Percentiles rank a stretch among this genome's conserved stretches.
These are phyloP conservation scores for Acleris cristana DNA, from an alignment of 2,888 invertebrate species.

Conservation along the genomic window DNA sequence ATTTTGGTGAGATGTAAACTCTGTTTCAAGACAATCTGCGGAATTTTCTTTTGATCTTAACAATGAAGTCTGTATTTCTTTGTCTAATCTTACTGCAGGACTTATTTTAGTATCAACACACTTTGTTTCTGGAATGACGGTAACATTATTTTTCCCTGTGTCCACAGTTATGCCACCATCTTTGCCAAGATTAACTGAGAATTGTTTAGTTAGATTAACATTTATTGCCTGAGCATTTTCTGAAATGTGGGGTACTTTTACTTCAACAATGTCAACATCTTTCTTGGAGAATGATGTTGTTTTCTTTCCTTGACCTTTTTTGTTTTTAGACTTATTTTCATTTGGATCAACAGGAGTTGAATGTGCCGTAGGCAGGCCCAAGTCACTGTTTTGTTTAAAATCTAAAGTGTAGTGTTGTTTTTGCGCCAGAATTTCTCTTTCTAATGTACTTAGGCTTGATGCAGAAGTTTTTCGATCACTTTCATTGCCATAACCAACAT, in stretches of 20 bases:
- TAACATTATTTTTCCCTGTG: conserved; percentile 58
- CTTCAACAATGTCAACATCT: conserved; percentile 68
- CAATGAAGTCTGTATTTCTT: conserved; percentile 72
- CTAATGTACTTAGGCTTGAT: conserved; percentile 84
- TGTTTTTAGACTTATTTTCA: conserved; percentile 58
- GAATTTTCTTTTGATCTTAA: conserved; percentile 48
- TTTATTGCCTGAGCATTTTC: conserved; percentile 64
- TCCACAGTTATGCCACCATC: conserved; percentile 65
- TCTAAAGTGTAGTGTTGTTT: conserved; percentile 78
- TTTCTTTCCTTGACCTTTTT: conserved; percentile 62
- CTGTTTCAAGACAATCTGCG: conserved; percentile 40
- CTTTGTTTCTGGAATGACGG: conserved; percentile 59
- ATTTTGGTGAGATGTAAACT: conserved; percentile 47
- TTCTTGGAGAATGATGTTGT: conserved; percentile 69
- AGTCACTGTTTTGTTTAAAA: conserved; percentile 54
- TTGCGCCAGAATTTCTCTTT: conserved; percentile 81
- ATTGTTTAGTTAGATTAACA: conserved; percentile 76
- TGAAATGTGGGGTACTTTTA: conserved; percentile 63
- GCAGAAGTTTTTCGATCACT: conserved; percentile 78
- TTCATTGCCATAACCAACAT: conserved; percentile 90
- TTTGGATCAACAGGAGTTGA: conserved; percentile 77
- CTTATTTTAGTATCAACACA: conserved; percentile 46
- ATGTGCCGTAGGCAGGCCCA: conserved; percentile 79
- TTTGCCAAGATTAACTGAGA: conserved; percentile 76
- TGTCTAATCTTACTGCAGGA: conserved; percentile 56